These are phyloP conservation scores for Etheostoma cragini DNA, from an alignment of 2,113 vertebrate genomes.

Conservation along the genomic window DNA sequence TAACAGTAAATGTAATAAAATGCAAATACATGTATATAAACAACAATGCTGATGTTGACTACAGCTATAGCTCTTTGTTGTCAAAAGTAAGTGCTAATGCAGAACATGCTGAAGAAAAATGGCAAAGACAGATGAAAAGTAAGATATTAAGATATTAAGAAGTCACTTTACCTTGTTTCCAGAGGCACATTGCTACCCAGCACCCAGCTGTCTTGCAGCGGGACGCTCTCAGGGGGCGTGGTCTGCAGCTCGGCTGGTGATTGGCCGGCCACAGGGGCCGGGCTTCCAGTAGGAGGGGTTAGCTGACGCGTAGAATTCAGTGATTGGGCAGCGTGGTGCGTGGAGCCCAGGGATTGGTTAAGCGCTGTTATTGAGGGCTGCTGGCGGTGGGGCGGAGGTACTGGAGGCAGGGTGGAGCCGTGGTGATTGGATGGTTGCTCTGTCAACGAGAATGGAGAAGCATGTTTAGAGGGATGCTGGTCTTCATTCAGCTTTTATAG, in stretches of 20 bases:
- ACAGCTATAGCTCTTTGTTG: neutral
- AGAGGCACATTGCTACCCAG: conserved; percentile 99
- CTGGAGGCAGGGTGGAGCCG: conserved; percentile 91
- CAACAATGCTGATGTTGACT: neutral
- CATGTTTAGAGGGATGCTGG: neutral
- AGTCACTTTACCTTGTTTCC: conserved; percentile 93
- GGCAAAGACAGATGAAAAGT: neutral
- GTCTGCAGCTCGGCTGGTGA: conserved; percentile 99
- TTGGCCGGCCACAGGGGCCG: conserved; percentile 96
- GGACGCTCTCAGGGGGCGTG: conserved; percentile 99
- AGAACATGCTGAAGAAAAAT: too few relatives aligned
- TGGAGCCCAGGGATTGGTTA: conserved; percentile 93
- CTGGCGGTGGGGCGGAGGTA: conserved; percentile 93
- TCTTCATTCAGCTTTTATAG: neutral
- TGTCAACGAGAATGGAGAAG: conserved; percentile 67
- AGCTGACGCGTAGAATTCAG: conserved; percentile 67
- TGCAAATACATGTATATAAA: too few relatives aligned
- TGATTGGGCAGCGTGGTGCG: conserved; percentile 73
- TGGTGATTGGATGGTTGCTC: conserved; percentile 94
- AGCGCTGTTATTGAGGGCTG: conserved; percentile 95
- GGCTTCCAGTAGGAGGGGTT: conserved; percentile 85
- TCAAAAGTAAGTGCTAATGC: neutral
- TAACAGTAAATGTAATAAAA: too few relatives aligned
- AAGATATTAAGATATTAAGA: neutral
- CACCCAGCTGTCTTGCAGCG: conserved; percentile 99